Evolutionary conservation across 2,888 invertebrate species (phyloP).

Genomic region (Agrotis puta): DNA sequence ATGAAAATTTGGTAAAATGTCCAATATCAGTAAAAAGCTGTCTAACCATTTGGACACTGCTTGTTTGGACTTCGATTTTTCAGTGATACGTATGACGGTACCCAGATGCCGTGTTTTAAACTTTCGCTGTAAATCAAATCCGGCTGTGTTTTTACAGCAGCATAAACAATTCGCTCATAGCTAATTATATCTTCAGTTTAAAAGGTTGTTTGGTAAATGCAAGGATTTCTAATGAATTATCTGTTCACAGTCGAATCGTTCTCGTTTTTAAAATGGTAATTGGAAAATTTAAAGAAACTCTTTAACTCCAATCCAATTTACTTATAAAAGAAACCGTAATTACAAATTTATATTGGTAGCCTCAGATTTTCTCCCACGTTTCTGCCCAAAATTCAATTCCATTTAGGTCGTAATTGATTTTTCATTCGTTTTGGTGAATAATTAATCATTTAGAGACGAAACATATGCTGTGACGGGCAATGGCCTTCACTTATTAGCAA

Average conservation of each 20-base stretch:
- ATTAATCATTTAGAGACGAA: constrained; percentile 19
- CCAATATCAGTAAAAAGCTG: not conserved
- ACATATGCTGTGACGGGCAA: constrained; percentile 29
- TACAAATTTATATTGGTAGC: not conserved
- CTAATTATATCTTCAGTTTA: not conserved
- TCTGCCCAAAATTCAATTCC: not conserved
- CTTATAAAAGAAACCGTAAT: constrained; percentile 13
- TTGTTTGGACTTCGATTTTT: not conserved
- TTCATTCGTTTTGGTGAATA: constrained; percentile 6
- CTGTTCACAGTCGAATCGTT: not conserved
- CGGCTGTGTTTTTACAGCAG: not conserved
- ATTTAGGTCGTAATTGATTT: not conserved
- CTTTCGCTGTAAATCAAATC: constrained; percentile 21
- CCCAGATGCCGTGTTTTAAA: constrained; percentile 4
- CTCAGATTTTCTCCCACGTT: constrained; percentile 4
- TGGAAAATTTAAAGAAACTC: not conserved
- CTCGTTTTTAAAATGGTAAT: constrained; percentile 11
- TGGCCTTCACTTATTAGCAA: constrained; percentile 55
- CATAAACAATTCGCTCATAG: constrained; percentile 16
- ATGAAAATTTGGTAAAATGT: not conserved
- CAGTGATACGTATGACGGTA: not conserved
- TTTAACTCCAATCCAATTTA: constrained; percentile 1
- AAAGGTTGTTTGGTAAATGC: constrained; percentile 1
- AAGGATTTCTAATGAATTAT: constrained; percentile 1
- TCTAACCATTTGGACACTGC: not conserved